phyloP scores from a whole-genome alignment of 2,888 invertebrate genomes.

The Masnerella sp. region DNA sequence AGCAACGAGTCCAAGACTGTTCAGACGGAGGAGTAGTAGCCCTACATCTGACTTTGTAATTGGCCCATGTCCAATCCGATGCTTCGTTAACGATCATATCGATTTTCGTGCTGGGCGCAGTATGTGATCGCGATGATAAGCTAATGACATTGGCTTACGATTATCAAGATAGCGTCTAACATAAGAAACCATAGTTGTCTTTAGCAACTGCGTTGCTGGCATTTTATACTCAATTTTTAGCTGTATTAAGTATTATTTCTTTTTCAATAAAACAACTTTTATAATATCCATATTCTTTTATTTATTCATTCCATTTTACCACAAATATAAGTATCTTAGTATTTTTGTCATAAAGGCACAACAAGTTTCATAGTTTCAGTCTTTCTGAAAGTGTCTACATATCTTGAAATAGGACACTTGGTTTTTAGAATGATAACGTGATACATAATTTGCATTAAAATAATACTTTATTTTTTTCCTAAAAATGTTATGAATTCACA shows the following conservation, averaged over 20 bases:
- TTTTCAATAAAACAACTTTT: conserved; percentile 2
- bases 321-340: too few relatives aligned
- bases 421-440: too few relatives aligned
- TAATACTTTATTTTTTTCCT: too few relatives aligned
- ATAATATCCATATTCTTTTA: background rate
- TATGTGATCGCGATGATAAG: conserved; percentile 10
- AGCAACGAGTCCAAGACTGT: conserved; percentile 75
- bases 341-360: too few relatives aligned
- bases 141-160: conserved; percentile 5
- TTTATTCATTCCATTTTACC: too few relatives aligned
- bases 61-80: conserved; percentile 19
- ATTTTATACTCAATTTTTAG: conserved; percentile 13
- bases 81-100: conserved; percentile 22
- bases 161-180: conserved; percentile 9
- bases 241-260: conserved; percentile 29
- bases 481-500: too few relatives aligned
- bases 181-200: conserved; percentile 6
- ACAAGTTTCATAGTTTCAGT: too few relatives aligned
- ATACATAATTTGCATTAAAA: too few relatives aligned
- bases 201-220: background rate
- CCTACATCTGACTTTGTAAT: conserved; percentile 27
- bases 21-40: conserved; percentile 81
- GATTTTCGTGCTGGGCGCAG: background rate
- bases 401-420: too few relatives aligned
- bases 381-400: too few relatives aligned